Percentiles rank a stretch among this genome's conserved stretches.
Conservation (phyloP, 1,140 invertebrate species). For the Wiebesia pumilae region DNA sequence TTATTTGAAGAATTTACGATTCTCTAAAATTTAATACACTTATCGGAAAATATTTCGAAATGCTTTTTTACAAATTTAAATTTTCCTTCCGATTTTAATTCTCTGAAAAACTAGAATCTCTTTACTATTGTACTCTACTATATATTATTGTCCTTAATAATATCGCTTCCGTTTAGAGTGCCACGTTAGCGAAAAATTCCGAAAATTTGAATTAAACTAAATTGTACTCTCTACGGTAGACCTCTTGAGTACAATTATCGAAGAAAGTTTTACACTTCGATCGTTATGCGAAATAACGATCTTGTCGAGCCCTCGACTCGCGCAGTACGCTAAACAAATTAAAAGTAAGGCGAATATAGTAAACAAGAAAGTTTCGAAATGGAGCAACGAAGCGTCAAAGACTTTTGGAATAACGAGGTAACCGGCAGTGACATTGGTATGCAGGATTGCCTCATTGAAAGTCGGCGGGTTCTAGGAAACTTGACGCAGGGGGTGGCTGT, state of each 20-base stretch:
- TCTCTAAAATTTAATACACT: background rate
- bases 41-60: background rate
- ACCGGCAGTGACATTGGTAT: background rate
- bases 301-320: background rate
- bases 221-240: background rate
- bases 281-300: background rate
- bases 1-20: no score
- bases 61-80: background rate
- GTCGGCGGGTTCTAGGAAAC: background rate
- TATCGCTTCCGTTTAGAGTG: no score
- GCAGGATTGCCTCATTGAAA: slow-evolving; percentile 36
- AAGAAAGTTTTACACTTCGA: background rate
- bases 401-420: background rate
- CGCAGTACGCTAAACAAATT: background rate
- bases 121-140: no score
- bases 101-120: background rate
- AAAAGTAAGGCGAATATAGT: background rate
- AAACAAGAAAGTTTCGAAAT: background rate
- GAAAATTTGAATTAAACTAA: background rate
- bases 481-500: slow-evolving; percentile 49
- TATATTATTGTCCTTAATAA: no score
- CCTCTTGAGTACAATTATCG: background rate
- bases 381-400: background rate
- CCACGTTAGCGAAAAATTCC: background rate
- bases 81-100: no score